Base-by-base conservation (phyloP, 2,113 vertebrate species). In the Halichoerus grypus region DNA sequence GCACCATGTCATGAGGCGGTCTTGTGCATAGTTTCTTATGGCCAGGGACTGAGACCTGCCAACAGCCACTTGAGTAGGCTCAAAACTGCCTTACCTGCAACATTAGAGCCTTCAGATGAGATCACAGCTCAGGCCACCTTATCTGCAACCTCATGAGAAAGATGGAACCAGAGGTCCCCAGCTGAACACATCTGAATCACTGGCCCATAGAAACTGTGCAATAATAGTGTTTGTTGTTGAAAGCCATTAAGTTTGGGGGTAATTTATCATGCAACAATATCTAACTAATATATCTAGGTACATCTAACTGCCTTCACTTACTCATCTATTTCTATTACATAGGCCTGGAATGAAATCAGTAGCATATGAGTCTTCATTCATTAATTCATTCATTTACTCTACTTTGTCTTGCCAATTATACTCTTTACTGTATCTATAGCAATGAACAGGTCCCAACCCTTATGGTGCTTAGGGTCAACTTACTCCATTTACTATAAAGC, bases 91-190 rank as follows among this genome's bases (percentile, higher is more conserved):
- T 1, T 26, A 3, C 5, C 11, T 72, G 46, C 11, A 46, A 51
- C 7, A 1, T 12, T 14, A 53, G 14, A 46, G 7, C 15, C 59
- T 95, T 57, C 80, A 79, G 33, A 61, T 71, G 72, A 46, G 9
- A 33, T 59, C 72, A 55, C 2, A 61, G 5, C 39, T 5, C 0
- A 22, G 67, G 31, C 12, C 19, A 69, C 11, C 65, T 2, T 85
- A 63, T 15, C 33, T 13, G 12, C 36, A 65, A 28, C 12, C 18
- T 74, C 11, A 22, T 2, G 7, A 53, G 49, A 69, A 95, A 61
- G 5, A 26, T 3, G 5, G 16, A 65, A 3, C 3, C 15, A 16
- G 19, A 19, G 2, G 5, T 10, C 53, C 16, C 21, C n/a, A 46
- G 4, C 16, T 51, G 85, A 69, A 8, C 15, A 76, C 11, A 19